Percentiles rank a stretch among this genome's conserved stretches.
Conservation (phyloP, 2,888 invertebrate genomes). For the Bedellia somnulentella region DNA sequence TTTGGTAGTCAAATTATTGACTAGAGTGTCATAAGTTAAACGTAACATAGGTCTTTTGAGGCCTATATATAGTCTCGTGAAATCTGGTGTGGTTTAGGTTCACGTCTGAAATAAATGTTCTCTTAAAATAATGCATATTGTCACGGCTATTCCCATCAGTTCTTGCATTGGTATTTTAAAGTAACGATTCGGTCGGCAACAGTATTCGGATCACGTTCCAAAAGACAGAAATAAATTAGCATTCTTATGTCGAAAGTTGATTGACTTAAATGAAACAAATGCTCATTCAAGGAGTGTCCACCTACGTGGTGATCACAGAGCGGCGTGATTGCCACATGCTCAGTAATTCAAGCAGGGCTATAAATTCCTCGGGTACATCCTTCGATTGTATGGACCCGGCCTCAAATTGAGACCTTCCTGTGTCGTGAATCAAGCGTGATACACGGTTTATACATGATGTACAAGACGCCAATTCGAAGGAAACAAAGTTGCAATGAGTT, state of each 20-base stretch:
- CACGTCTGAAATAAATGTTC: no score
- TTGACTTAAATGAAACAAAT: slow-evolving; percentile 25
- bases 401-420: slow-evolving; percentile 37
- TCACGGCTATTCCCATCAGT: no score
- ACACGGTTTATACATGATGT: slow-evolving; percentile 13
- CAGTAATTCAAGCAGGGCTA: slow-evolving; percentile 16
- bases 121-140: no score
- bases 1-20: no score
- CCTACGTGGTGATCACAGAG: slow-evolving; percentile 30
- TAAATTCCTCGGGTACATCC: slow-evolving; percentile 43
- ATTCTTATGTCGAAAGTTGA: slow-evolving; percentile 8
- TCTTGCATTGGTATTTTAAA: slow-evolving; percentile 2
- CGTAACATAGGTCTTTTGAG: no score
- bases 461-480: not conserved
- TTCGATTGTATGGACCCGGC: slow-evolving; percentile 29
- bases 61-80: no score
- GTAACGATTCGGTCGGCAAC: no score
- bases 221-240: slow-evolving; percentile 4
- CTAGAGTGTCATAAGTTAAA: no score
- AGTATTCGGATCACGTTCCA: slow-evolving; percentile 3
- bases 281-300: slow-evolving; percentile 33
- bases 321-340: slow-evolving; percentile 17
- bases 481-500: no score
- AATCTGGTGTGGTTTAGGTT: no score
- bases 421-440: slow-evolving; percentile 14